Conservation (phyloP, 2,113 vertebrate species). For the Benitochromis conjunctus region DNA sequence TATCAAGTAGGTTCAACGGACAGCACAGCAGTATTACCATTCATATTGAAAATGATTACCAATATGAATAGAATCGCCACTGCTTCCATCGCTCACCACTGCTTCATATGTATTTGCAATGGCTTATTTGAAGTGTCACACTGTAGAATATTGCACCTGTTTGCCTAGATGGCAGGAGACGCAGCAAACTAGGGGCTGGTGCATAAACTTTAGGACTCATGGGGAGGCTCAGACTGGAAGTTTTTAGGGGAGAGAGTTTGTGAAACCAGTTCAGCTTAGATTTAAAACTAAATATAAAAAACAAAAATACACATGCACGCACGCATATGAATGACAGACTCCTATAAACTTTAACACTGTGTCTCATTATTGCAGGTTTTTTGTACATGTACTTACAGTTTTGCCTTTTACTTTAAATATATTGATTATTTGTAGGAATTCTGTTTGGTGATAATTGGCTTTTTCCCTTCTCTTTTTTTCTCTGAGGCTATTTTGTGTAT, state of each 20-base stretch:
- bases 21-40: slow-evolving; percentile 12
- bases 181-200: background rate
- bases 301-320: too few relatives aligned
- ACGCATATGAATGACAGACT: too few relatives aligned
- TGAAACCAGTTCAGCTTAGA: background rate
- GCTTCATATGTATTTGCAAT: background rate
- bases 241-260: background rate
- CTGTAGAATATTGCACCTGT: slow-evolving; percentile 2
- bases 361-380: background rate
- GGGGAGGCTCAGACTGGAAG: background rate
- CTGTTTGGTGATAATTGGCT: background rate
- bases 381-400: background rate
- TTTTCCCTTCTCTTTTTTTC: background rate
- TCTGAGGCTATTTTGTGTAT: background rate
- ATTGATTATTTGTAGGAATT: background rate
- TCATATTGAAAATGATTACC: slow-evolving; percentile 9
- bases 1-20: slow-evolving; percentile 14
- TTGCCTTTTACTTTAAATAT: background rate
- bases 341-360: background rate
- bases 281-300: background rate
- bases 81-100: background rate
- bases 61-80: slow-evolving; percentile 3
- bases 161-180: background rate
- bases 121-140: background rate
- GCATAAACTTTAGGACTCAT: background rate